Evolutionary conservation across 1,140 invertebrate genomes (phyloP).

Genomic region (Eulimnadia texana): DNA sequence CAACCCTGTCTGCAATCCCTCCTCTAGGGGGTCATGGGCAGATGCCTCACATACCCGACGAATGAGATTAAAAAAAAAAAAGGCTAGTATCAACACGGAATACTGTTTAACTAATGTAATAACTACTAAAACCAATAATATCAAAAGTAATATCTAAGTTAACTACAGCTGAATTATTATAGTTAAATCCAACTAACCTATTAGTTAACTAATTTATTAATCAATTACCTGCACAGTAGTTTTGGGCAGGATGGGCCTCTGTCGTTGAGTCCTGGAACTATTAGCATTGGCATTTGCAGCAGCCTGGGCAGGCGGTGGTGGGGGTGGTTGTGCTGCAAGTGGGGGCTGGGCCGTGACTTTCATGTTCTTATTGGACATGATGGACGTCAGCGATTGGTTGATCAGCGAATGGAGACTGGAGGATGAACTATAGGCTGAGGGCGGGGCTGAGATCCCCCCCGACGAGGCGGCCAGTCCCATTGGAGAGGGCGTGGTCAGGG

Average conservation of each 20-base stretch:
- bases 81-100: too few species aligned
- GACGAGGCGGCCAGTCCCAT: neutral
- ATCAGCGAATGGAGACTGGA: conserved; percentile 19
- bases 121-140: too few species aligned
- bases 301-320: conserved; percentile 14
- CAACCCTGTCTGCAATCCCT: too few species aligned
- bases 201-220: neutral
- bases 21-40: too few species aligned
- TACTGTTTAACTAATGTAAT: too few species aligned
- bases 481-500: conserved; percentile 12
- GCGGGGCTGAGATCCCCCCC: neutral
- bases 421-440: conserved; percentile 16
- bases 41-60: too few species aligned
- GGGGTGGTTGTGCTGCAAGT: conserved; percentile 7
- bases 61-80: too few species aligned
- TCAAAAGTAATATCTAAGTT: too few species aligned
- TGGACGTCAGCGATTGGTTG: conserved; percentile 13
- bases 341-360: neutral
- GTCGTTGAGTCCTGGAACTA: conserved; percentile 16
- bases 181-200: neutral
- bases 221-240: conserved; percentile 16
- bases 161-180: too few species aligned
- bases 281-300: conserved; percentile 19
- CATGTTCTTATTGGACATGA: conserved; percentile 14
- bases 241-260: conserved; percentile 28